Percentiles rank a stretch among this genome's conserved stretches.
Conservation (phyloP, 1,140 invertebrate genomes). For the Caligus rogercresseyi region DNA sequence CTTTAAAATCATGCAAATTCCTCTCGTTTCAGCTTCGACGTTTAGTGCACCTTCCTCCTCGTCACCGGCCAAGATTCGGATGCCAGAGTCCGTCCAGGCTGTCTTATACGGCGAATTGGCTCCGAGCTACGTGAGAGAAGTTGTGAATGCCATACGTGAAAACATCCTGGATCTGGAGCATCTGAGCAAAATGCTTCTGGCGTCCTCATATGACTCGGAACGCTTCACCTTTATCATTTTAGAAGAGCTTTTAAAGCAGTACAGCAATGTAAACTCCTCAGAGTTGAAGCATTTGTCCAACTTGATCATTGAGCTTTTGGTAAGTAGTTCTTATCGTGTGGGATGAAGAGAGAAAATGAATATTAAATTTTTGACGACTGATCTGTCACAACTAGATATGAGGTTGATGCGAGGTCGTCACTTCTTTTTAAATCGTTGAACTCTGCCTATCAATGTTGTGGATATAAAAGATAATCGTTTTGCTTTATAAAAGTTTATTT, state of each 20-base stretch:
- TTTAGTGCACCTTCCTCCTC: not conserved
- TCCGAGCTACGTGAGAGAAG: not conserved
- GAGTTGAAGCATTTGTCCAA: conserved; percentile 31
- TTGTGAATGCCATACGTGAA: not conserved
- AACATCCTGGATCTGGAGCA: not conserved
- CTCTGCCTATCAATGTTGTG: too few species aligned
- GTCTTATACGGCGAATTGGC: conserved; percentile 1
- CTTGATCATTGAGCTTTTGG: conserved; percentile 29
- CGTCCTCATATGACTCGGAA: not conserved
- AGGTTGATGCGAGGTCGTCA: too few species aligned
- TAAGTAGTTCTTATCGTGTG: too few species aligned
- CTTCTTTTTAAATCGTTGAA: too few species aligned
- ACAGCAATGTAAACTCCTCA: conserved; percentile 30
- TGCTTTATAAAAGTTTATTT: too few species aligned
- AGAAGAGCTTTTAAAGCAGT: conserved; percentile 25
- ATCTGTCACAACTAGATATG: too few species aligned
- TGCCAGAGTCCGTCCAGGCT: not conserved
- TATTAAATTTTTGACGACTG: too few species aligned
- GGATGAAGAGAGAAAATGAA: too few species aligned
- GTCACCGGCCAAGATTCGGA: too few species aligned
- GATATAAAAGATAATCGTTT: too few species aligned
- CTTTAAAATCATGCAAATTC: too few species aligned
- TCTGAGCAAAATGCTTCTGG: not conserved
- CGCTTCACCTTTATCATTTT: not conserved
- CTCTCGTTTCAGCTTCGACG: too few species aligned